Base-by-base conservation (phyloP, 2,888 invertebrate genomes). In the Rhyacophila evoluta region DNA sequence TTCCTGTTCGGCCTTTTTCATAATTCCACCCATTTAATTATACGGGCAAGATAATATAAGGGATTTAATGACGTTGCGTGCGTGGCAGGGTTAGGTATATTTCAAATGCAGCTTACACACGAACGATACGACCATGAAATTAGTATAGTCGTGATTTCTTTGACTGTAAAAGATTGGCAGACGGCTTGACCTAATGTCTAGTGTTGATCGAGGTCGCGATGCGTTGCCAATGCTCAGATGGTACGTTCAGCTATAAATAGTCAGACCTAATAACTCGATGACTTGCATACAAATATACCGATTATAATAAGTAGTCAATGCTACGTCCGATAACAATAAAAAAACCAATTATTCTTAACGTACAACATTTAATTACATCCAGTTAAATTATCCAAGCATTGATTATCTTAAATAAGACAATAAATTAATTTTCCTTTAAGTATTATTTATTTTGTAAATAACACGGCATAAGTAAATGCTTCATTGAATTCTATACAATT, bases 51-150 rank as follows among this genome's bases (percentile, higher is more conserved):
- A 55, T 55, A 55, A 33, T 33, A 33, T 33, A 33, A 19, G 55
- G 55, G 55, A 55, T 55, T 55, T 55, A 55, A 55, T 55, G 55
- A 55, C 55, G 55, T 55, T 6, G 55, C 55, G 55, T 55, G 55
- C 19, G 25, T 55, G 19, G 19, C 55, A 55, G 19, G 19, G 55
- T 25, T 55, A 2, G 29, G 29, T 33, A 19, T 55, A 19, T 55
- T 55, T 41, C 15, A 41, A 41, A 55, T 55, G 55, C 55, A 55
- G 25, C 25, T 10, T 25, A 55, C 55, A 55, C 55, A 55, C 55
- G 41, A 41, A 41, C 41, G 15, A 19, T 19, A 8, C 19, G 55
- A 19, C 55, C 55, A 55, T 55, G 55, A 55, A 55, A 55, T 19
- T 19, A 25, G 19, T 41, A 12, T 19, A 8, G 15, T 55, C 10